These are phyloP conservation scores for Platysteira castanea DNA, from an alignment of 2,113 vertebrate genomes.

Conservation along the genomic window DNA sequence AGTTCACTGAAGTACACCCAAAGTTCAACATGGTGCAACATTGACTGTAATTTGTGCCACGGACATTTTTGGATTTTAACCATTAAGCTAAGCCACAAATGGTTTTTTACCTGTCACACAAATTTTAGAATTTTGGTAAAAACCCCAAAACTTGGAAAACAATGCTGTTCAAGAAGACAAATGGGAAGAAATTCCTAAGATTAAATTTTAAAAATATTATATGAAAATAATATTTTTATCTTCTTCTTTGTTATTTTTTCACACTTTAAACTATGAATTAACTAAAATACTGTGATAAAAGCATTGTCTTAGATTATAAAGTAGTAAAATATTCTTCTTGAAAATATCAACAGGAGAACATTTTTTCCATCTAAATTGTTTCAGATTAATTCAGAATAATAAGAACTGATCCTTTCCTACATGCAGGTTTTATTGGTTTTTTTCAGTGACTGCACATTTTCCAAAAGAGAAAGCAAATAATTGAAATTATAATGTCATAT, in stretches of 20 bases:
- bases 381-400: background rate
- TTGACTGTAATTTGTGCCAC: background rate
- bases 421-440: background rate
- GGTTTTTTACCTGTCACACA: background rate
- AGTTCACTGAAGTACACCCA: background rate
- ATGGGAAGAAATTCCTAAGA: background rate
- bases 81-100: background rate
- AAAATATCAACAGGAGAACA: background rate
- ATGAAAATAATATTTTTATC: background rate
- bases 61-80: background rate
- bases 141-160: background rate
- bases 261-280: background rate
- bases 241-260: background rate
- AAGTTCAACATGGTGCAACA: rapidly evolving
- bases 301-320: background rate
- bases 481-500: background rate
- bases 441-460: background rate
- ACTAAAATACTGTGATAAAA: background rate
- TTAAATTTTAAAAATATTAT: background rate
- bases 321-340: background rate
- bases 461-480: background rate
- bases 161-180: background rate
- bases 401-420: background rate
- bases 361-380: background rate
- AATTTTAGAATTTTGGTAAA: background rate